These are phyloP conservation scores for Caenorhabditis virilis DNA, from an alignment of 2,888 invertebrate genomes.

Conservation along the genomic window DNA sequence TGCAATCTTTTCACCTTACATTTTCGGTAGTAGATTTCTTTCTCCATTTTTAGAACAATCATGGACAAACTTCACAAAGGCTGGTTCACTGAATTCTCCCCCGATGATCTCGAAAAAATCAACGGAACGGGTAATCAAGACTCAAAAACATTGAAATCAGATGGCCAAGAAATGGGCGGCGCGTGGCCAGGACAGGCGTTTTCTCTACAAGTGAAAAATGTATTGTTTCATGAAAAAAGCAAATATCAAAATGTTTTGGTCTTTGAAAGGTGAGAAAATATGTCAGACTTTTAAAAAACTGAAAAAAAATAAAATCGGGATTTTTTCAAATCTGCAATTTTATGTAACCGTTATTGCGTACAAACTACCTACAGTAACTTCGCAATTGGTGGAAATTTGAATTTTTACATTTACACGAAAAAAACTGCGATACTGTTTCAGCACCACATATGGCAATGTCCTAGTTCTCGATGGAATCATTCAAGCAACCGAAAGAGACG, in stretches of 20 bases:
- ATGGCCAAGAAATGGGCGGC: slow-evolving; percentile 64
- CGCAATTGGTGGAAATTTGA: too few relatives aligned
- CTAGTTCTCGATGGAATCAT: slow-evolving; percentile 92
- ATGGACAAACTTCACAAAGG: slow-evolving; percentile 80
- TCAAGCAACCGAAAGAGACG: slow-evolving; percentile 93
- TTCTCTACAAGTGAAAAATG: slow-evolving; percentile 81
- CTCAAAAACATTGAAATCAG: slow-evolving; percentile 57
- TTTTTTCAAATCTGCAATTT: neutral
- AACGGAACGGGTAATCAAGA: slow-evolving; percentile 25
- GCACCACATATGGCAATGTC: slow-evolving; percentile 81
- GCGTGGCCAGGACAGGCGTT: slow-evolving; percentile 89
- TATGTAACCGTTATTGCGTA: neutral
- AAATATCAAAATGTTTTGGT: slow-evolving; percentile 84
- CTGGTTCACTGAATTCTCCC: slow-evolving; percentile 91
- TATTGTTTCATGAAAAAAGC: slow-evolving; percentile 81
- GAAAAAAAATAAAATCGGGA: neutral
- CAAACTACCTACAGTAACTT: too few relatives aligned
- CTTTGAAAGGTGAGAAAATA: slow-evolving; percentile 76
- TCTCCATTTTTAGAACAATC: neutral
- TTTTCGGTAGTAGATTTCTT: too few relatives aligned
- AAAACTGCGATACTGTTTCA: too few relatives aligned
- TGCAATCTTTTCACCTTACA: too few relatives aligned
- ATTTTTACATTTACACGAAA: too few relatives aligned
- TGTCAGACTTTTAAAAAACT: neutral
- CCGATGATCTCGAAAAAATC: slow-evolving; percentile 69